A percentile compares a stretch with the other conserved stretches of the same genome.
Conservation (phyloP, 2,888 invertebrate genomes). For the Drosophila aldrichi region DNA sequence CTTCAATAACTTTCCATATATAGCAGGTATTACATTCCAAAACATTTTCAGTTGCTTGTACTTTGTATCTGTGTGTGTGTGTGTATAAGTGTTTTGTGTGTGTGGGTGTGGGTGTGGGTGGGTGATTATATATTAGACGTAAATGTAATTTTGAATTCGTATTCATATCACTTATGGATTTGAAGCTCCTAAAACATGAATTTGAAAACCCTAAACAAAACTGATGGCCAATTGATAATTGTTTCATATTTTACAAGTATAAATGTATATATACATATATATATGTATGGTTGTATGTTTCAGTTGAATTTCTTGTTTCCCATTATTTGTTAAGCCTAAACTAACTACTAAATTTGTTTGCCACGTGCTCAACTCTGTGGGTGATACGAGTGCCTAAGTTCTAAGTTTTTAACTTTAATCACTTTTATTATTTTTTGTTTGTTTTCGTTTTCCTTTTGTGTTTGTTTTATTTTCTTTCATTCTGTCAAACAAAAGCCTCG, state of each 20-base stretch:
- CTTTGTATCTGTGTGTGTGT: slow-evolving; percentile 49
- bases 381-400: slow-evolving; percentile 73
- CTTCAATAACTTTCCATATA: slow-evolving; percentile 17
- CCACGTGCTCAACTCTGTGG: slow-evolving; percentile 70
- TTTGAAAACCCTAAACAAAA: slow-evolving; percentile 78
- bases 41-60: slow-evolving; percentile 59
- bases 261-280: slow-evolving; percentile 15
- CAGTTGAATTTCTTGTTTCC: slow-evolving; percentile 9
- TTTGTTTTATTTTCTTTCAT: slow-evolving; percentile 59
- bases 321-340: slow-evolving; percentile 50
- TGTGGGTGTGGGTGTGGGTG: slow-evolving; percentile 28
- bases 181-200: slow-evolving; percentile 76
- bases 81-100: slow-evolving; percentile 31
- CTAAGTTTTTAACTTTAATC: slow-evolving; percentile 82
- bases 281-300: slow-evolving; percentile 1
- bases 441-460: slow-evolving; percentile 27
- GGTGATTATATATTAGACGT: slow-evolving; percentile 23
- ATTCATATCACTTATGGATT: slow-evolving; percentile 77
- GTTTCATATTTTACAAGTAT: slow-evolving; percentile 22
- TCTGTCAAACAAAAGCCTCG: slow-evolving; percentile 40
- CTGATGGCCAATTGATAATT: slow-evolving; percentile 51
- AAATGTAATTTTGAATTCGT: slow-evolving; percentile 74
- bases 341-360: slow-evolving; percentile 76
- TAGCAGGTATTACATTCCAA: slow-evolving; percentile 29
- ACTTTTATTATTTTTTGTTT: slow-evolving; percentile 44